Percentiles rank a stretch among this genome's conserved stretches.
Evolutionary conservation across 1,140 invertebrate species (phyloP).

Genomic region (Caenorhabditis briggsae): DNA sequence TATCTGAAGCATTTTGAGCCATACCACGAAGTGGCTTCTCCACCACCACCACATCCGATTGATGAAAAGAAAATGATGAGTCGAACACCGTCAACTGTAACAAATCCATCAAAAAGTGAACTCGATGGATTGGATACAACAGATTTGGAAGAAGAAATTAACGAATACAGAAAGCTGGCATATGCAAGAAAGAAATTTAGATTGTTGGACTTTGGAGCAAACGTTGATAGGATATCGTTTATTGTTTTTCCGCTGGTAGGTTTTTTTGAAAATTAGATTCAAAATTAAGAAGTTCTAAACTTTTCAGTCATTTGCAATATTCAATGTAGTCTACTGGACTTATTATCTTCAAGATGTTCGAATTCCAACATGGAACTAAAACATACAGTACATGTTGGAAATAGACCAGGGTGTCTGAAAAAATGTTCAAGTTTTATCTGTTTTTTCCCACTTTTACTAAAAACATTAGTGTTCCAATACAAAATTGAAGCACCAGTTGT

Average conservation of each 20-base stretch:
- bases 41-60: not conserved
- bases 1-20: slow-evolving; percentile 55
- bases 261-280: not conserved
- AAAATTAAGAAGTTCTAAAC: not conserved
- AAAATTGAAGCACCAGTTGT: too few species aligned
- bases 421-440: too few species aligned
- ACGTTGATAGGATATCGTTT: slow-evolving; percentile 57
- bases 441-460: too few species aligned
- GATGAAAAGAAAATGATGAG: slow-evolving; percentile 22
- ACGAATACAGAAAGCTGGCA: slow-evolving; percentile 15
- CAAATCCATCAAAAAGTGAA: slow-evolving; percentile 40
- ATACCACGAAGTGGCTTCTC: not conserved
- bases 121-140: slow-evolving; percentile 19
- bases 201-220: slow-evolving; percentile 58
- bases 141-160: slow-evolving; percentile 53
- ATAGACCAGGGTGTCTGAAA: too few species aligned
- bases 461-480: too few species aligned
- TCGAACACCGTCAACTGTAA: not conserved
- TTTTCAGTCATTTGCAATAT: slow-evolving; percentile 3
- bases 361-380: slow-evolving; percentile 10
- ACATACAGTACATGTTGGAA: too few species aligned
- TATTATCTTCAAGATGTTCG: slow-evolving; percentile 46
- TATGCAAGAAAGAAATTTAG: slow-evolving; percentile 37
- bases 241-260: slow-evolving; percentile 59
- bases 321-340: slow-evolving; percentile 45